Conservation (phyloP, 1,140 invertebrate genomes). For the Hyposmocoma kahamanoa region DNA sequence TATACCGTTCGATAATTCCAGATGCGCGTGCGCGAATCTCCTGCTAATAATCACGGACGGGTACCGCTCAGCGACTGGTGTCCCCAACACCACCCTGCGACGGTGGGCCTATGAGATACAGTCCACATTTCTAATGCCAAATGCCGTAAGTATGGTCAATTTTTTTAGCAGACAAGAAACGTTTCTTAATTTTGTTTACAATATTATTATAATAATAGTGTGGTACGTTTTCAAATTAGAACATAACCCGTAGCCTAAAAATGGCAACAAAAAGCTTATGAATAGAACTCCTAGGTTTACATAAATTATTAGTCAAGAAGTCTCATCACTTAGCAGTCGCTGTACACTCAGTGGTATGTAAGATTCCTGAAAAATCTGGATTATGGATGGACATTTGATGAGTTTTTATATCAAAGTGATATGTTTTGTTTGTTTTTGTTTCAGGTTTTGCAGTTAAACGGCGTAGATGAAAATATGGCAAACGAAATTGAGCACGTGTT, state of each 20-base stretch:
- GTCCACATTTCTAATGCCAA: conserved; percentile 94
- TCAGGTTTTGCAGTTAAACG: conserved; percentile 87
- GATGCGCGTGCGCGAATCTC: conserved; percentile 45
- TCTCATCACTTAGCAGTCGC: no score
- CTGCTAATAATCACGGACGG: conserved; percentile 52
- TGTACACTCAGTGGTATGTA: no score
- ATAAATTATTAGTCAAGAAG: no score
- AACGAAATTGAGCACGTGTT: conserved; percentile 92
- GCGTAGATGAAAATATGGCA: conserved; percentile 90
- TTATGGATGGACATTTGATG: no score
- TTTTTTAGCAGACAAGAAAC: no score
- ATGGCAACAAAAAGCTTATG: no score
- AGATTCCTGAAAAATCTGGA: no score
- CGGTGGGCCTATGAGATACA: conserved; percentile 99
- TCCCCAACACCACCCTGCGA: conserved; percentile 75
- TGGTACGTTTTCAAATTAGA: no score
- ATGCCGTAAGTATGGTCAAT: conserved; percentile 79
- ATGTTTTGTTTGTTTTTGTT: conserved; percentile 37
- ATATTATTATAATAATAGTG: background rate
- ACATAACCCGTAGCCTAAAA: no score
- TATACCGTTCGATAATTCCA: no score
- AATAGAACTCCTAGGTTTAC: no score
- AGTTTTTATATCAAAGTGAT: background rate
- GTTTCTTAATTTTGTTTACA: no score
- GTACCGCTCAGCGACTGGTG: conserved; percentile 38